A percentile compares a stretch with the other conserved stretches of the same genome.
Conservation (phyloP, 2,888 invertebrate genomes). For the Iselma pallidipennis region DNA sequence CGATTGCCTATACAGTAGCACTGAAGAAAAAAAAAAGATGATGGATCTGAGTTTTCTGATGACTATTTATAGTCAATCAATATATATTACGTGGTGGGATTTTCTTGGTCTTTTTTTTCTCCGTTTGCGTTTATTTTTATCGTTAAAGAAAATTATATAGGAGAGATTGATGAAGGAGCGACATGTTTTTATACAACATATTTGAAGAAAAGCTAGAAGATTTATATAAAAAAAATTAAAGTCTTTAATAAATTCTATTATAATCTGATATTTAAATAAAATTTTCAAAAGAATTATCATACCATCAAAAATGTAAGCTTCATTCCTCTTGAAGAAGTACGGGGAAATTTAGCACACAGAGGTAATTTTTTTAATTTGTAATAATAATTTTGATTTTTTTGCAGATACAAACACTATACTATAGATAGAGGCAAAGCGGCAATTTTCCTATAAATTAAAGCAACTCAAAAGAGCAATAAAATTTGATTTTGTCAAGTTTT, state of each 20-base stretch:
- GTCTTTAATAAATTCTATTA: too few relatives aligned
- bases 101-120: neutral
- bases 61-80: neutral
- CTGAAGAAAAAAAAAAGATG: neutral
- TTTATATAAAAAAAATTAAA: too few relatives aligned
- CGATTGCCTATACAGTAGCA: neutral
- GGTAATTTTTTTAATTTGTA: constrained; percentile 1
- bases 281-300: constrained; percentile 23
- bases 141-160: neutral
- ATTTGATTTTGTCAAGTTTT: neutral
- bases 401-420: neutral
- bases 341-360: constrained; percentile 11
- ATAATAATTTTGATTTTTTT: neutral
- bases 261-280: constrained; percentile 12
- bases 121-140: neutral
- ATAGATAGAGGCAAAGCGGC: neutral
- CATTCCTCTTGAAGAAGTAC: constrained; percentile 35
- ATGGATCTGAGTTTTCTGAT: neutral
- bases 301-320: constrained; percentile 40
- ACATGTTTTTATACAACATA: neutral
- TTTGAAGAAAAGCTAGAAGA: neutral
- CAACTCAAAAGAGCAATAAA: neutral
- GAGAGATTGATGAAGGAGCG: constrained; percentile 1
- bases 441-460: neutral
- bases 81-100: neutral